Conservation (phyloP, 1,140 invertebrate genomes). For the Campoletis sonorensis region DNA sequence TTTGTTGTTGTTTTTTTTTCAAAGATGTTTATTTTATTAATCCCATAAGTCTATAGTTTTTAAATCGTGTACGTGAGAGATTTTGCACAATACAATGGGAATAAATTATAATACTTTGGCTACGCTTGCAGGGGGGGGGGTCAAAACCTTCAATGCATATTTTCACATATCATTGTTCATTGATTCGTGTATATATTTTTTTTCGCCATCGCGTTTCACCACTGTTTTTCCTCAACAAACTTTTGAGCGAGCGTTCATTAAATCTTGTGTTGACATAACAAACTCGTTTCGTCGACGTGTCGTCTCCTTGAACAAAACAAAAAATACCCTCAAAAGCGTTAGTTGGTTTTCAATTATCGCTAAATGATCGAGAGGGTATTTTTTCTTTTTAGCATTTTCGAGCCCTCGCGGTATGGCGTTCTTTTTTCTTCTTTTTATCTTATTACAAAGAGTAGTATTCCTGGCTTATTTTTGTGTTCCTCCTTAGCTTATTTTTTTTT, state of each 20-base stretch:
- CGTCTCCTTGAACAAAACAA: neutral
- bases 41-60: conserved; percentile 76
- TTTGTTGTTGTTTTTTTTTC: conserved; percentile 63
- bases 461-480: neutral
- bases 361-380: neutral
- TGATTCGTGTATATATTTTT: conserved; percentile 23
- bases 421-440: conserved; percentile 7
- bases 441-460: conserved; percentile 31
- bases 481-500: conserved; percentile 31
- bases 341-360: neutral
- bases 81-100: conserved; percentile 75
- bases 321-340: conserved; percentile 13
- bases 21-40: conserved; percentile 75
- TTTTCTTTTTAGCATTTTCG: neutral
- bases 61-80: conserved; percentile 69
- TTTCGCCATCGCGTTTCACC: conserved; percentile 39
- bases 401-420: conserved; percentile 1
- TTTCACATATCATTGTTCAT: conserved; percentile 41
- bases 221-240: conserved; percentile 45
- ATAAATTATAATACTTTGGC: conserved; percentile 78
- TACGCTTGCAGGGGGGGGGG: conserved; percentile 66
- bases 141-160: conserved; percentile 62
- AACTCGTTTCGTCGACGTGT: neutral
- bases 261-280: neutral
- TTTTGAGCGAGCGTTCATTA: conserved; percentile 60